These are phyloP conservation scores for Patella caerulea DNA, from an alignment of 2,888 invertebrate genomes.

Conservation along the genomic window DNA sequence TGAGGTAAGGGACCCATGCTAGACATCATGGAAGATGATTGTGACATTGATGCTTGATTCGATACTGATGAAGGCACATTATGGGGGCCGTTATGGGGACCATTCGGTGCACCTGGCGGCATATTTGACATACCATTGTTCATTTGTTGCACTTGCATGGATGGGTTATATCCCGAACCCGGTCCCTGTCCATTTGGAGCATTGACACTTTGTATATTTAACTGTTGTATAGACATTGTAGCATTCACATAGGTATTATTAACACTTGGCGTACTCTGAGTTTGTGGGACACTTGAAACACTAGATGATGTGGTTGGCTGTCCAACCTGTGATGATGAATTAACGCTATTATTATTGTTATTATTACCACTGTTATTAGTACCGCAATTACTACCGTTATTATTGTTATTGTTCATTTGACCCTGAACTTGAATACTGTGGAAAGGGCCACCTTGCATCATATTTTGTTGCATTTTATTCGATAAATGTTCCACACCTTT, in stretches of 20 bases:
- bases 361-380: background rate
- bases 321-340: constrained; percentile 25
- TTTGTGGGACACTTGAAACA: constrained; percentile 38
- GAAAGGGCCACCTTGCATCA: constrained; percentile 72
- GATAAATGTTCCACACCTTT: constrained; percentile 71
- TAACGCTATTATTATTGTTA: constrained; percentile 18
- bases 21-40: constrained; percentile 40
- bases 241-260: constrained; percentile 74
- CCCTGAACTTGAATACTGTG: constrained; percentile 71
- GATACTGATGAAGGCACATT: constrained; percentile 20
- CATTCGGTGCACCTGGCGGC: constrained; percentile 14
- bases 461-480: constrained; percentile 70
- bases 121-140: constrained; percentile 40
- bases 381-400: constrained; percentile 18
- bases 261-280: constrained; percentile 66
- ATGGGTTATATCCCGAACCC: constrained; percentile 51
- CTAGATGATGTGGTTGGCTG: constrained; percentile 22
- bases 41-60: constrained; percentile 36
- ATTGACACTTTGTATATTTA: constrained; percentile 73
- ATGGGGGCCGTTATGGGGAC: constrained; percentile 17
- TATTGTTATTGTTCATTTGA: constrained; percentile 38
- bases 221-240: constrained; percentile 74
- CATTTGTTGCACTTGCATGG: constrained; percentile 66
- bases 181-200: constrained; percentile 38
- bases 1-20: constrained; percentile 34